Evolutionary conservation across 2,797 vertebrate genomes (phyloP), one percentile per base, ranked within the genome.

Genomic region (Enteromius radiatus): DNA sequence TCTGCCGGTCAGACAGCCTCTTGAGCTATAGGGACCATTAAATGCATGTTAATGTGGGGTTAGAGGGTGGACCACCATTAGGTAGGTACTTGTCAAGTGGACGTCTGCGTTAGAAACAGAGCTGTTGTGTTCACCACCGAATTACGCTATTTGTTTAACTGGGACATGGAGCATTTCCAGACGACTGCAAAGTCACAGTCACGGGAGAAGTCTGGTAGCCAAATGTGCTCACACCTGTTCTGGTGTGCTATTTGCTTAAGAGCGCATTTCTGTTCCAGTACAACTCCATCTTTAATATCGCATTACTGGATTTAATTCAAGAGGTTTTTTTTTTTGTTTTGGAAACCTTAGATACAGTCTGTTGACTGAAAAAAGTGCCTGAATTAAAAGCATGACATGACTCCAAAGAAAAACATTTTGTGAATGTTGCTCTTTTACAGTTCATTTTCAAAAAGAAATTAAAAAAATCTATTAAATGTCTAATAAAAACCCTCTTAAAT

Each of bases 151-250:
- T 80, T 84, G 68, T 84, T 64, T 84, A 41, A 84, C 56, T 52
- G 33, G 31, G 71, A 56, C 26, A 23, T 14, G 56, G 59, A 67
- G 45, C 49, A 45, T 78, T 80, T 84, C 61, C 73, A 83, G 64
- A 83, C 14, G n/a, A 70, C 5, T 45, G 21, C 47, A 15, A 75
- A 82, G 31, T 81, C 54, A 28, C 38, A 71, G 71, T 54, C 64
- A 36, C 11, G 3, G n/a, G 70, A 81, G 64, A 68, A 68, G 65
- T 76, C 81, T 77, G 73, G 73, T 83, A 74, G 64, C 81, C 74
- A 83, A 83, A 77, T 77, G 74, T 61, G 64, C 65, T 76, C 74
- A 61, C 81, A 83, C 81, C 81, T 83, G 81, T 59, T 83, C 65
- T 36, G 49, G 23, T 47, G 23, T 36, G 28, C 26, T 41, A 76